Evolutionary conservation across 1,140 invertebrate species (phyloP), one percentile per base, ranked within the genome.

Genomic region (Euwallacea similis): DNA sequence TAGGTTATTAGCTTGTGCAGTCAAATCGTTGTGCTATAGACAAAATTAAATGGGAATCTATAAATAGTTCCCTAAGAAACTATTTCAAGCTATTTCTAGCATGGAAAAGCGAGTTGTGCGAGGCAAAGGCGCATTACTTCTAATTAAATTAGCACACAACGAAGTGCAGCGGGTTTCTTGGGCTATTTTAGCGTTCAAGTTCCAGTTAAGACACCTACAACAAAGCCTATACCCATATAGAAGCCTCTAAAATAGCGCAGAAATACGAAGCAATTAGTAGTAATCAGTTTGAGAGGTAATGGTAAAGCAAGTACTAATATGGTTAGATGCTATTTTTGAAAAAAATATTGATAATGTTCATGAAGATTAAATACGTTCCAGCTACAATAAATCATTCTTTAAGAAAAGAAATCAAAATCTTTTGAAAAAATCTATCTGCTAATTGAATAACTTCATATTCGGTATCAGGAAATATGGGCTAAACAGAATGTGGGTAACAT

Each of bases 141-240:
- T 68, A 60, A 68, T 68, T 68, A 68, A 68, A 68, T 68, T 68
- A 68, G 66, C 66, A 68, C 21, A 33, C 66, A 68, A 58, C 64
- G 6, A 53, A 68, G 56, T 68, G 66, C 66, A 68, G 33, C 66
- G 58, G 66, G 66, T 68, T 68, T 68, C 66, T 68, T 60, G 43
- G 21, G 56, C 11, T 68, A 41, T 68, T 50, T 68, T 50, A 68
- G 44, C 42, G 56, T 65, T 63, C 21, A 33, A 33, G 21, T 33
- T 33, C 21, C 21, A 33, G 42, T 41, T 41, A 41, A 42, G 33
- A 60, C 58, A 21, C 59, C 59, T 61, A 41, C 21, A 58, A 13
- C 13, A 33, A 9, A 13, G 11, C 21, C 10, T 16, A 10, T 58
- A 33, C 55, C 4, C 11, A 61, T n/a, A 16, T n/a, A 41, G 21